Percentiles rank a stretch among this genome's conserved stretches.
These are phyloP conservation scores for Drosophila koepferae DNA, from an alignment of 2,888 invertebrate genomes.

Conservation along the genomic window DNA sequence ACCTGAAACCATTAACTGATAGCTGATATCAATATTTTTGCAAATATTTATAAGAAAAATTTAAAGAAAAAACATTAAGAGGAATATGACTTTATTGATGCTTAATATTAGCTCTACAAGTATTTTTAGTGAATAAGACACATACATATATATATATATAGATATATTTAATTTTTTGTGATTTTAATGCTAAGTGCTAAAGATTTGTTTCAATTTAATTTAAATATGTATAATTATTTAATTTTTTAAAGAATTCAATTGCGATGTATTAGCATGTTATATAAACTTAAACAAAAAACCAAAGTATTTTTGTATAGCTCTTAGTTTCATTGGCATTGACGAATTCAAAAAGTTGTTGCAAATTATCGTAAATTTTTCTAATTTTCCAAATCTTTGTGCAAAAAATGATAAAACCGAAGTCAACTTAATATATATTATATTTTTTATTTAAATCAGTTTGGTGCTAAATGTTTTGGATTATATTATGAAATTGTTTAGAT, in stretches of 20 bases:
- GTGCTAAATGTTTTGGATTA: constrained; percentile 60
- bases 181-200: constrained; percentile 71
- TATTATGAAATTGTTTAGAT: constrained; percentile 47
- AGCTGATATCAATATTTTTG: constrained; percentile 57
- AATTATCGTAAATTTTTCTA: constrained; percentile 50
- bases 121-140: constrained; percentile 27
- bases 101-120: constrained; percentile 27
- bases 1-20: constrained; percentile 39
- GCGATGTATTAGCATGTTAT: constrained; percentile 32
- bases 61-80: background rate
- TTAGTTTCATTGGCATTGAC: constrained; percentile 36
- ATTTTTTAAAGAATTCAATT: constrained; percentile 42
- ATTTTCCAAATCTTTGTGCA: constrained; percentile 46
- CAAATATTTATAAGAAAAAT: constrained; percentile 16
- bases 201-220: constrained; percentile 48
- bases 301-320: constrained; percentile 72
- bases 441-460: constrained; percentile 70
- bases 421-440: constrained; percentile 29
- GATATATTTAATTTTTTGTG: constrained; percentile 71
- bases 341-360: constrained; percentile 61
- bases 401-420: constrained; percentile 31
- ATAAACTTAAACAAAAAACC: constrained; percentile 53
- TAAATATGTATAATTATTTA: constrained; percentile 38
- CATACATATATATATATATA: constrained; percentile 35
- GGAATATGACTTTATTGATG: constrained; percentile 51